Evolutionary conservation across 2,888 invertebrate species (phyloP), one percentile per base, ranked within the genome.

Genomic region (Lycocerus yunnanus): DNA sequence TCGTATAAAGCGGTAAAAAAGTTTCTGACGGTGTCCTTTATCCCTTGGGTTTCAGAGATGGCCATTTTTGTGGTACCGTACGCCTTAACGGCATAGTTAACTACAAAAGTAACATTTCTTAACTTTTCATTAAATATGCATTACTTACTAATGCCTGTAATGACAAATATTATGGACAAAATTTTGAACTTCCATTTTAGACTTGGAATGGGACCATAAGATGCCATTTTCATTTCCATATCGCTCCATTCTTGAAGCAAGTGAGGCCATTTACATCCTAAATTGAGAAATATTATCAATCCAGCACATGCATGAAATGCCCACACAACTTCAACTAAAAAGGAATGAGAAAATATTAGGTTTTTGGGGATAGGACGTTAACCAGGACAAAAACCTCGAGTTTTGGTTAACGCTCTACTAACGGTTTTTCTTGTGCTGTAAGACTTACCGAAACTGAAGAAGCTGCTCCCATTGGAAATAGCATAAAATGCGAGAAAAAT

Each of bases 231-330:
- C 11, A 59, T 61, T 71, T 79, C 79, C 68, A 79, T 75, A 61
- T 70, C 59, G 10, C 43, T 43, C 79, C 79, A 79, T n/a, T 71
- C 58, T 67, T 71, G 20, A 24, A 78, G 59, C 43, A 78, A 71
- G 20, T 24, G 16, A 10, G 76, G 71, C 79, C 78, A 79, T 58
- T 69, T 73, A 10, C 59, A 27, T 4, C 72, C 73, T 13, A 74
- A 16, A 27, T 67, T 67, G 6, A 78, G 8, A 60, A 74, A 73
- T 8, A 76, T 58, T 24, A 73, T 16, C 13, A 77, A 14, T 11
- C 73, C 69, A n/a, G 68, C 16, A 16, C 69, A 15, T 43, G 65
- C 73, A n/a, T 77, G 67, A 15, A 78, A n/a, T 21, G 71, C 77
- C 78, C 78, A 78, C 18, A 69, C 24, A 13, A 77, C 72, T 5